A percentile compares a stretch with the other conserved stretches of the same genome.
phyloP scores from a whole-genome alignment of 2,797 vertebrate genomes.

The Synaphobranchus kaupii region DNA sequence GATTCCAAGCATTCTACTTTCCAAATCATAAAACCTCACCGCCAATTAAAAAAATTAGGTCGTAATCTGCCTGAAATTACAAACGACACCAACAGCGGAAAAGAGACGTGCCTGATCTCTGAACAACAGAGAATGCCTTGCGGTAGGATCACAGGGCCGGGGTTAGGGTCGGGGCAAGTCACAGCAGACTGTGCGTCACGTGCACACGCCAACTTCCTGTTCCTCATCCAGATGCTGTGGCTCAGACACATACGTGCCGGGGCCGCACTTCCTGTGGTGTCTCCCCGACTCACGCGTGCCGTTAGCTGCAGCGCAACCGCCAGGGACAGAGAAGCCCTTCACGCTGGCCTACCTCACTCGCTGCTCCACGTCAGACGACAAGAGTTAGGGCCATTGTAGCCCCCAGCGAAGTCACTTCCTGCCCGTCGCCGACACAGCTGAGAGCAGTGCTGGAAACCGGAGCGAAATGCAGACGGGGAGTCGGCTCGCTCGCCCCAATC shows the following conservation, averaged over 20 bases:
- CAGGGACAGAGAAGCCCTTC: not conserved
- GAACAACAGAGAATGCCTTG: constrained; percentile 24
- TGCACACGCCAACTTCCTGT: constrained; percentile 47
- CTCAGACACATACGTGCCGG: not conserved
- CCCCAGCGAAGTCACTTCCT: constrained; percentile 34
- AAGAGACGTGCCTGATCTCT: constrained; percentile 32
- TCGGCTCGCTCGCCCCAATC: not conserved
- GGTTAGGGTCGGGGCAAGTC: constrained; percentile 24
- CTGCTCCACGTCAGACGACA: constrained; percentile 41
- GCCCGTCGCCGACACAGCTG: not conserved
- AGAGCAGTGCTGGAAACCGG: not conserved
- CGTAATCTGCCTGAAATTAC: constrained; percentile 57
- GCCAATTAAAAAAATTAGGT: constrained; percentile 51
- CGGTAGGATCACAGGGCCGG: constrained; percentile 42
- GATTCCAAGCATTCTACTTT: constrained; percentile 47
- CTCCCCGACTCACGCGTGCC: not conserved
- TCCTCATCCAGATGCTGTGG: not conserved
- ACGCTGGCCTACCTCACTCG: not conserved
- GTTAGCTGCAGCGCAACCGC: not conserved
- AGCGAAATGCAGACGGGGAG: too few species aligned
- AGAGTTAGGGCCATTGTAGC: constrained; percentile 17
- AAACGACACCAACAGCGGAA: constrained; percentile 42
- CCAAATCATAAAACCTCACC: constrained; percentile 40
- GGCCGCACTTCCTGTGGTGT: not conserved
- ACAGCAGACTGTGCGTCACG: constrained; percentile 43